Base-by-base conservation (phyloP, 2,888 invertebrate genomes). In the Pteria penguin region DNA sequence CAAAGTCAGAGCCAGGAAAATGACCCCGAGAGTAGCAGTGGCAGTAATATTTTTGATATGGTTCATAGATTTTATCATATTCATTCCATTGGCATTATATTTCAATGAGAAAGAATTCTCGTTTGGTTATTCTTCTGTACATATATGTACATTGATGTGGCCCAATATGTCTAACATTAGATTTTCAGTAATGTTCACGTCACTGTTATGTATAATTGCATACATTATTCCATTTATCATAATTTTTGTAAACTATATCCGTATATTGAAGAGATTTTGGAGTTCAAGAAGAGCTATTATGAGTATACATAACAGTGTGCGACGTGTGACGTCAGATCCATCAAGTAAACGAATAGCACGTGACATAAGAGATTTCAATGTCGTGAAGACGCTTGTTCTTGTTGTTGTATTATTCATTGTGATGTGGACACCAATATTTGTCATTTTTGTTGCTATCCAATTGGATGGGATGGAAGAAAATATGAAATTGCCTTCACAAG, bases 71-170 rank as follows among this genome's bases (percentile, higher is more conserved):
- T 72, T 82, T 4, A 27, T 74, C 1, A 55, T 61, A 2, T 86
- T 83, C 54, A 66, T 80, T 2, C 88, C 89, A 0, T 57, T 88
- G 14, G 81, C 81, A 0, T n/a, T 84, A 11, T 87, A 80, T 72
- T 88, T 88, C 68, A 73, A 81, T 32, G 69, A 85, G 5, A 77
- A 82, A 36, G 58, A 78, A 0, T 81, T 86, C 32, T 65, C 79
- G 0, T 52, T 80, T 2, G 84, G 80, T 2, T 27, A 61, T 3
- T 60, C 14, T 11, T 75, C 58, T 1, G 77, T 87, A 8, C 45
- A 70, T 5, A 82, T 89, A 24, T 89, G 88, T 67, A 87, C 88
- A 0, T 58, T 89, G 27, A 62, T 84, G 26, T 88, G 88, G 88
- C 88, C 88, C 0, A 61, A 70, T 14, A 36, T 60, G 26, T 24